A percentile compares a stretch with the other conserved stretches of the same genome.
Conservation (phyloP, 1,140 invertebrate genomes). For the Apis dorsata region DNA sequence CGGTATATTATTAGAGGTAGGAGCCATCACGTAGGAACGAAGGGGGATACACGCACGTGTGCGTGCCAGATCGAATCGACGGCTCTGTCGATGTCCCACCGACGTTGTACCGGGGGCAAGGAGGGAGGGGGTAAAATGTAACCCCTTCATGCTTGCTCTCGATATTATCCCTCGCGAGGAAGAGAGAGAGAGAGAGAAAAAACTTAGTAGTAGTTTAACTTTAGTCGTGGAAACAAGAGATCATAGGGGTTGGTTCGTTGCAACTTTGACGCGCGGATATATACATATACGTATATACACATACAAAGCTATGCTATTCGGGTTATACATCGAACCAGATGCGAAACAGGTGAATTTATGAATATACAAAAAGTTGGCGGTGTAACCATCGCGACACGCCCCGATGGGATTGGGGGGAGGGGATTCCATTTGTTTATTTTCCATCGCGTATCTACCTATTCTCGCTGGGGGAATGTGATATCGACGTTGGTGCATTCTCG, state of each 20-base stretch:
- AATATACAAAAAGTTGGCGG: conserved; percentile 40
- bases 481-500: background rate
- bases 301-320: no score
- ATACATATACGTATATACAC: no score
- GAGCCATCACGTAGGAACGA: background rate
- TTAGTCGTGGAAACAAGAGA: background rate
- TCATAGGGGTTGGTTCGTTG: background rate
- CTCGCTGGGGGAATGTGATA: background rate
- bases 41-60: conserved; percentile 9
- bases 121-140: background rate
- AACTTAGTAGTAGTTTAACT: background rate
- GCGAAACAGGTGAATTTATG: conserved; percentile 35
- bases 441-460: background rate
- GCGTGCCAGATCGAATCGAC: conserved; percentile 33
- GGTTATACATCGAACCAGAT: background rate
- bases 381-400: conserved; percentile 5
- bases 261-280: background rate
- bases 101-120: conserved; percentile 3
- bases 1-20: conserved; percentile 71
- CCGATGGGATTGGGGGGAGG: background rate
- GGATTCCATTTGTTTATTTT: conserved; percentile 13
- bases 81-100: background rate
- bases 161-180: background rate
- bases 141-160: background rate
- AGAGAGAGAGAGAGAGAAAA: background rate